These are phyloP conservation scores for Xanthostigma xanthostigma DNA, from an alignment of 2,888 invertebrate species.

Conservation along the genomic window DNA sequence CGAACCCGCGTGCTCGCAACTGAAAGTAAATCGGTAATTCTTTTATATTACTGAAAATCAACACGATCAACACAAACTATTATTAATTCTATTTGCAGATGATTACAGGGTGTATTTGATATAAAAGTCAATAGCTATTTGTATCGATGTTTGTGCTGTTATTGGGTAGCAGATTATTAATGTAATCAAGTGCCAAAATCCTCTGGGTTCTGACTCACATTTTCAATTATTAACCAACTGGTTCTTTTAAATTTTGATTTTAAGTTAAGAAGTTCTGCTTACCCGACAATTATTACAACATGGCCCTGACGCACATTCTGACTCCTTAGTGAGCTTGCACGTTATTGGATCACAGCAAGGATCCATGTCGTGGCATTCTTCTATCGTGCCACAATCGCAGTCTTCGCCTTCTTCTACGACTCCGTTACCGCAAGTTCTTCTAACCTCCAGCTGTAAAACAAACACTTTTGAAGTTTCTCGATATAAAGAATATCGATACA, in stretches of 20 bases:
- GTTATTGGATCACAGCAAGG: conserved; percentile 97
- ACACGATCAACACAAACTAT: too few relatives aligned
- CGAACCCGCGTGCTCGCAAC: conserved; percentile 58
- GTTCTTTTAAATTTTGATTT: not conserved
- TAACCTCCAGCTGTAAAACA: conserved; percentile 38
- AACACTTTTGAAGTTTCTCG: not conserved
- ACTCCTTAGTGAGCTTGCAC: conserved; percentile 84
- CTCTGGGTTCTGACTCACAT: too few relatives aligned
- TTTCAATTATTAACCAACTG: not conserved
- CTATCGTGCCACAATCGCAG: conserved; percentile 90
- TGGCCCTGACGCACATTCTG: conserved; percentile 84
- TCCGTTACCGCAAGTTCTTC: conserved; percentile 85
- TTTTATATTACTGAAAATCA: not conserved
- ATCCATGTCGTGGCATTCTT: conserved; percentile 74
- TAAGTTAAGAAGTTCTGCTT: conserved; percentile 20
- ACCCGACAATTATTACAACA: conserved; percentile 89
- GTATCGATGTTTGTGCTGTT: too few relatives aligned
- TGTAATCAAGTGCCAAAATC: too few relatives aligned
- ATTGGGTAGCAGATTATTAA: too few relatives aligned
- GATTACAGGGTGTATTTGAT: too few relatives aligned
- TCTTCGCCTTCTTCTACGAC: conserved; percentile 91
- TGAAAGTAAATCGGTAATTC: conserved; percentile 21
- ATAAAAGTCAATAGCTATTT: too few relatives aligned
- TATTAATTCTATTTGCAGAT: too few relatives aligned
- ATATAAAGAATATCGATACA: too few relatives aligned